A percentile compares a stretch with the other conserved stretches of the same genome.
These are phyloP conservation scores for Isaurus tuberculatus DNA, from an alignment of 92 coral and sea anemone species.

Conservation along the genomic window DNA sequence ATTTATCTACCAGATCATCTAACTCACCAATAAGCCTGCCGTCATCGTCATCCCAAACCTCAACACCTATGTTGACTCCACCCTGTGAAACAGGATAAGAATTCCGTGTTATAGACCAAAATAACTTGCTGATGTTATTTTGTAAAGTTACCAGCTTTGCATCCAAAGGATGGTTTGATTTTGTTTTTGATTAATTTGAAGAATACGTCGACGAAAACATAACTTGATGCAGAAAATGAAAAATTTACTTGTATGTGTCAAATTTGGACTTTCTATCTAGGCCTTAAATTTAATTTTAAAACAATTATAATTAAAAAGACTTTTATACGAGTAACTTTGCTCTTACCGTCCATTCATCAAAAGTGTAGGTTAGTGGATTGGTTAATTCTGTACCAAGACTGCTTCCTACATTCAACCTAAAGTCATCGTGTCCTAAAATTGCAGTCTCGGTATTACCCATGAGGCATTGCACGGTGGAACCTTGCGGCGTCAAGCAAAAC, in stretches of 20 bases:
- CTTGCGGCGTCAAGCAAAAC: conserved; percentile 80
- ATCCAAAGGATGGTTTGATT: no score
- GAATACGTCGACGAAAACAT: no score
- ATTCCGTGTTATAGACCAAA: no score
- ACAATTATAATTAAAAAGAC: no score
- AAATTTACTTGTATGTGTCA: no score
- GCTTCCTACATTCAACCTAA: conserved; percentile 63
- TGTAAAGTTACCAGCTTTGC: no score
- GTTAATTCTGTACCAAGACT: conserved; percentile 72
- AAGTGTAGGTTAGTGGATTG: conserved; percentile 79
- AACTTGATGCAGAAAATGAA: no score
- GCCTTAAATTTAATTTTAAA: no score
- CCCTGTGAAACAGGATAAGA: background rate
- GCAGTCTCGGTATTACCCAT: conserved; percentile 69
- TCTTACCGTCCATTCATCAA: conserved; percentile 87
- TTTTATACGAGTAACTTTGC: background rate
- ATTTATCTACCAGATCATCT: conserved; percentile 84
- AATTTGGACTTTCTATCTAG: no score
- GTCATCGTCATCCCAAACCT: conserved; percentile 92
- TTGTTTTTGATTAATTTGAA: no score
- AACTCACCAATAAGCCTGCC: conserved; percentile 71
- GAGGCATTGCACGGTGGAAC: conserved; percentile 66
- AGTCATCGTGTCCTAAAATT: conserved; percentile 78
- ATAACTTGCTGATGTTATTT: no score
- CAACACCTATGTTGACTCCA: conserved; percentile 70